Base-by-base conservation (phyloP, 2,113 vertebrate species). In the Aspiorhynchus laticeps region DNA sequence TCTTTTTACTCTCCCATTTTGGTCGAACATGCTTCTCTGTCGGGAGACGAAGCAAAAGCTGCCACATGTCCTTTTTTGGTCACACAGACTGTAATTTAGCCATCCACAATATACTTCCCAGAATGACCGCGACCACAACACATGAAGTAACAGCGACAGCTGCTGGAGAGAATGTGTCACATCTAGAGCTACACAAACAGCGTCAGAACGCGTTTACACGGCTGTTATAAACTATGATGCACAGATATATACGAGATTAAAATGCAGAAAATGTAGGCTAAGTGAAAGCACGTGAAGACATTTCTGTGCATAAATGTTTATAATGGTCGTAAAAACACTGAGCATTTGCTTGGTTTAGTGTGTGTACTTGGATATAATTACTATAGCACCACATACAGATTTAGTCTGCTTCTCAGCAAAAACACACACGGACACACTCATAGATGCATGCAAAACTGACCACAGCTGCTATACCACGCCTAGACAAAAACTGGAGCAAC, bases 31-130 rank as follows among this genome's bases (percentile, higher is more conserved):
- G 67, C 88, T 91, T 91, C 7, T 87, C 79, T 38, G 85, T 92
- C 88, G 90, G 88, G 75, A 89, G 91, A 85, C 73, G 77, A 80
- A 73, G 77, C 61, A 69, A 87, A 90, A 89, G 88, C 46, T 80
- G 69, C 88, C 91, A 88, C 90, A 91, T 93, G 87, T 89, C 95
- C 93, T 94, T 95, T 94, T 95, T 94, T 95, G 94, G 94, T 90
- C 88, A 89, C 86, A 78, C 78, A 86, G 87, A 83, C 87, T 89
- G 88, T 89, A 83, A 84, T 87, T 77, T 86, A 59, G 80, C 83
- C 83, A 86, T 92, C 86, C 77, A 86, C 84, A 76, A 59, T 80
- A 63, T 86, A 81, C 76, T 91, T 88, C 78, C 91, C 84, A 80
- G 86, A 83, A 51, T 84, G 80, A 87, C 75, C 63, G 48, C 15